A percentile compares a stretch with the other conserved stretches of the same genome.
phyloP scores from a whole-genome alignment of 2,888 invertebrate species.

The Caenorhabditis sp. region DNA sequence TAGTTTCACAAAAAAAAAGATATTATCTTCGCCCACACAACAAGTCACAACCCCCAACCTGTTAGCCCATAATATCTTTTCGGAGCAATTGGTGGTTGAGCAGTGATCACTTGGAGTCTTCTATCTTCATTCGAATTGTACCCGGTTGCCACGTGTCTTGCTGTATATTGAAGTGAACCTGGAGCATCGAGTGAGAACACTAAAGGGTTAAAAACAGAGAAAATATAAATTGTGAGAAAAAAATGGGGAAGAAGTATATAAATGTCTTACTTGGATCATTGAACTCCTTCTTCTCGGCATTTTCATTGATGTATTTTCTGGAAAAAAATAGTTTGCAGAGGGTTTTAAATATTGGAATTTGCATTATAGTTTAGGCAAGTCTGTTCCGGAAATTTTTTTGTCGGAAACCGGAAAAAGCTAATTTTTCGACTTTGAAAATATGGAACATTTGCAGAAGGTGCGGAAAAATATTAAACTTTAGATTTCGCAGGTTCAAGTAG shows the following conservation, averaged over 20 bases:
- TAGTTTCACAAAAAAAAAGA: no score
- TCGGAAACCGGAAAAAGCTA: no score
- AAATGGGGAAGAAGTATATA: neutral
- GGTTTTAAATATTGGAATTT: no score
- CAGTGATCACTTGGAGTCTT: slow-evolving; percentile 19
- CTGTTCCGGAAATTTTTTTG: no score
- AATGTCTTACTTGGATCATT: slow-evolving; percentile 19
- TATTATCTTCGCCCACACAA: no score
- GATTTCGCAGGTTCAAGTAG: no score
- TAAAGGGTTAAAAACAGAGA: slow-evolving; percentile 19
- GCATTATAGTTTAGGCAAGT: no score
- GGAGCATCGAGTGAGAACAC: slow-evolving; percentile 30
- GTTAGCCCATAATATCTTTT: neutral
- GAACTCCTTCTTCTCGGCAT: slow-evolving; percentile 22
- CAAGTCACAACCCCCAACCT: neutral
- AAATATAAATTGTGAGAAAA: no score
- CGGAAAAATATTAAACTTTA: no score
- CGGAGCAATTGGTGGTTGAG: slow-evolving; percentile 26
- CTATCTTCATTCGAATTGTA: slow-evolving; percentile 6
- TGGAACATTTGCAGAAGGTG: no score
- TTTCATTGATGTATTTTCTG: neutral
- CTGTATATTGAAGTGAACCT: slow-evolving; percentile 11
- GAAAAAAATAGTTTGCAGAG: neutral
- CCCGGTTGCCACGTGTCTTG: slow-evolving; percentile 14
- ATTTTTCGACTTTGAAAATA: no score